Evolutionary conservation across 1,140 invertebrate genomes (phyloP).

Genomic region (Liolophura sinensis): DNA sequence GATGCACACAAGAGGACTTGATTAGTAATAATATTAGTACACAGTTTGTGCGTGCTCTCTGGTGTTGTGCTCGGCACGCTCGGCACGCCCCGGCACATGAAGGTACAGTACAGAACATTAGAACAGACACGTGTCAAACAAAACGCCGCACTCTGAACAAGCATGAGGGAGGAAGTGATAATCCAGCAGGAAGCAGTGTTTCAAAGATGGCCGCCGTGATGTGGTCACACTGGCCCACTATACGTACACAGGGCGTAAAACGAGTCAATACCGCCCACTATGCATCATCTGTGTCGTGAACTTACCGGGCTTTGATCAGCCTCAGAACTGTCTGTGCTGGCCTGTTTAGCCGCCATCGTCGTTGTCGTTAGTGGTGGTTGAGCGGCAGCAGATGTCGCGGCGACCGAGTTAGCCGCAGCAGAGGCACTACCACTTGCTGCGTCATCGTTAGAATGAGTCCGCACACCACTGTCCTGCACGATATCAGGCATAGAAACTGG

Average conservation of each 20-base stretch:
- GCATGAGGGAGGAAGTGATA: no score
- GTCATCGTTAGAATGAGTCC: conserved; percentile 19
- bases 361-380: conserved; percentile 11
- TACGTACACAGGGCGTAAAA: background rate
- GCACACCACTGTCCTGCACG: conserved; percentile 25
- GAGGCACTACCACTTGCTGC: background rate
- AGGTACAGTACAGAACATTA: no score
- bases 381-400: no score
- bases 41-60: no score
- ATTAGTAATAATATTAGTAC: no score
- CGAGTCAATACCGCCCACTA: background rate
- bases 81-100: no score
- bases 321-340: conserved; percentile 6
- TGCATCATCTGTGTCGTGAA: conserved; percentile 9
- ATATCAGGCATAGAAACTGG: conserved; percentile 25
- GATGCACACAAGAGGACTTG: no score
- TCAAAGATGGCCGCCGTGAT: background rate
- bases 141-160: no score
- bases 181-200: no score
- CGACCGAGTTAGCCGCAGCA: background rate
- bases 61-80: no score
- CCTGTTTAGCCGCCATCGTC: conserved; percentile 6
- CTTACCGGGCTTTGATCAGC: conserved; percentile 10
- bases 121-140: no score
- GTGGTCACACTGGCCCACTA: background rate